Conservation (phyloP, 1,140 invertebrate genomes). For the Procambarus virginalis region DNA sequence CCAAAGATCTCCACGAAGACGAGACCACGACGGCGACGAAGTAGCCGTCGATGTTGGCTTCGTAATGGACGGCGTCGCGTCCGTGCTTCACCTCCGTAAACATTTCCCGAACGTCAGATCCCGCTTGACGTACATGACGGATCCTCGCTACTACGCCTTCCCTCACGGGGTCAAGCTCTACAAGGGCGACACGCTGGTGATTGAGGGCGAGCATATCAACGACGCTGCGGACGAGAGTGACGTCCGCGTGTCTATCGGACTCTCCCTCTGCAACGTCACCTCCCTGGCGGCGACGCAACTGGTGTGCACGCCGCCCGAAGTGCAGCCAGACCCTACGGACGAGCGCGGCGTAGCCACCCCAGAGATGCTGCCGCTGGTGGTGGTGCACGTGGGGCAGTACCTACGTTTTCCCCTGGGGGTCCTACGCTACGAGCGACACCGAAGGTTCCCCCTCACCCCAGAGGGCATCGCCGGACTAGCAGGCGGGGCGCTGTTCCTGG, state of each 20-base stretch:
- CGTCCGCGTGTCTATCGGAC: constrained; percentile 94
- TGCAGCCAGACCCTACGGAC: constrained; percentile 89
- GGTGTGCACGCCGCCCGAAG: constrained; percentile 90
- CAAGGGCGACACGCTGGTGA: constrained; percentile 95
- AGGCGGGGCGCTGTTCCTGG: constrained; percentile 86
- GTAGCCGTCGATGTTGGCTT: constrained; percentile 84
- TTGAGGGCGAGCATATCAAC: constrained; percentile 94
- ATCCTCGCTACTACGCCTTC: constrained; percentile 91
- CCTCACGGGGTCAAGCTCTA: constrained; percentile 85
- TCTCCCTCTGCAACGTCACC: constrained; percentile 91
- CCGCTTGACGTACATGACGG: constrained; percentile 90
- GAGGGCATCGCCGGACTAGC: constrained; percentile 91
- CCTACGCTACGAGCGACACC: constrained; percentile 75
- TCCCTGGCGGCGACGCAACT: constrained; percentile 91
- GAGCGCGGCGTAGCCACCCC: constrained; percentile 86
- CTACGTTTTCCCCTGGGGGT: constrained; percentile 86
- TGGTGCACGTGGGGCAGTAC: constrained; percentile 90
- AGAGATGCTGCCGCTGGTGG: constrained; percentile 88
- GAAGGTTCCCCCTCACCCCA: constrained; percentile 86
- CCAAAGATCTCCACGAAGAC: constrained; percentile 37
- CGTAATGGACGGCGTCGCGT: constrained; percentile 95
- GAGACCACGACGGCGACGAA: constrained; percentile 75
- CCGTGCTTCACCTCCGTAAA: constrained; percentile 90
- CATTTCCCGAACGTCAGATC: constrained; percentile 86
- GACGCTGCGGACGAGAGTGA: constrained; percentile 93